Evolutionary conservation across 2,113 vertebrate species (phyloP), one percentile per base, ranked within the genome.

Genomic region (Ovibos moschatus): DNA sequence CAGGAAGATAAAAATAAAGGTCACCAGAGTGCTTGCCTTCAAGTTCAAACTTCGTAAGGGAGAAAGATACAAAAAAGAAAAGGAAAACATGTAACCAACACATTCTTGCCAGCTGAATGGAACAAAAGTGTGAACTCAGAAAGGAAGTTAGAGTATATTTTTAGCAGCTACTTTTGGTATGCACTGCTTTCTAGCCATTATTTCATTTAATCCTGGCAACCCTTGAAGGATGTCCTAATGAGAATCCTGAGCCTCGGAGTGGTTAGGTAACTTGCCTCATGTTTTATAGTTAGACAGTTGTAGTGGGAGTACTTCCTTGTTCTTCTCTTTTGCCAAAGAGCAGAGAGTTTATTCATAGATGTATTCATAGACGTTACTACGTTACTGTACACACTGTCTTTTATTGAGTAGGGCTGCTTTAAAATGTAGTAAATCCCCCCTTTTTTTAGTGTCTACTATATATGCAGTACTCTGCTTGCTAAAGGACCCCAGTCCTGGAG

Each of bases 91-190:
- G 50, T 58, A 30, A 83, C 43, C 27, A 94, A 9, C 58, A 40
- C 21, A 89, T 19, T 85, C 60, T 85, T 78, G 87, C 7, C 71
- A 57, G 47, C 16, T 55, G 27, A 16, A 62, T 47, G 51, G 36
- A 55, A 62, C 30, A 91, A 50, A 96, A 87, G 45, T 57, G 10
- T 97, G 60, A 94, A 33, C 28, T 91, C 82, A 60, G 43, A 94
- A 89, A 86, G 82, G 43, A 92, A 93, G 28, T 51, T 40, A 74
- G 74, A 84, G 74, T 91, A 7, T 89, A 83, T 89, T 95, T 96
- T 96, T 30, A 86, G 90, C 57, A 94, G 53, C 60, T 94, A 27
- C 71, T 82, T 94, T 74, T 85, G 47, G n/a, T 96, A 62, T 27
- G 2, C 58, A 6, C n/a, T 95, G 3, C 76, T 96, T 88, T 58